Evolutionary conservation across 2,888 invertebrate species (phyloP).

Genomic region (Agrilus biguttatus): DNA sequence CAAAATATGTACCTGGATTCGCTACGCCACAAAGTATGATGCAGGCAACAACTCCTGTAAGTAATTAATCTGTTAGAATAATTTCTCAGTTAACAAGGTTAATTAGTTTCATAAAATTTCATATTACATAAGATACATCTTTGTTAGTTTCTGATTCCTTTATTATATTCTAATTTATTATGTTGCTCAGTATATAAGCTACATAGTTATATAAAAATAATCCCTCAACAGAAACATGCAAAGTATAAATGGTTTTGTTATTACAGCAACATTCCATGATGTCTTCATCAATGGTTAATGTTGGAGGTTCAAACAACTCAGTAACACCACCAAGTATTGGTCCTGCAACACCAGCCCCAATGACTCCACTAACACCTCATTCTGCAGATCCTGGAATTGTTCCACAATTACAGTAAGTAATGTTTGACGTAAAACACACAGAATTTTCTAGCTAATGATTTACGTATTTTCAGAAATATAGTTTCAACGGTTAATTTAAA

Average conservation of each 20-base stretch:
- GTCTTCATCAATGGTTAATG: constrained; percentile 58
- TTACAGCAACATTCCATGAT: constrained; percentile 67
- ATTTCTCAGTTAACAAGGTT: too few relatives aligned
- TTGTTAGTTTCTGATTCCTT: too few relatives aligned
- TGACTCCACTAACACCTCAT: constrained; percentile 82
- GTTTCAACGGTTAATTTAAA: constrained; percentile 95
- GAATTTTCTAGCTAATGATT: background rate
- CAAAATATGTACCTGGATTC: constrained; percentile 61
- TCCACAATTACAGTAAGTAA: constrained; percentile 76
- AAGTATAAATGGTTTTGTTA: constrained; percentile 1
- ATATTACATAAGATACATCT: too few relatives aligned
- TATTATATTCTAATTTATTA: too few relatives aligned
- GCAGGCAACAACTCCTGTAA: constrained; percentile 82
- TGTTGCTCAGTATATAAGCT: too few relatives aligned
- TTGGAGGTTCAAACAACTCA: constrained; percentile 41
- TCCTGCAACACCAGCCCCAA: constrained; percentile 64
- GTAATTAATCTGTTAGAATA: constrained; percentile 13
- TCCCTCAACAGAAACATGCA: background rate
- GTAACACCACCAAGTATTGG: constrained; percentile 49
- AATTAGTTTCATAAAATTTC: too few relatives aligned
- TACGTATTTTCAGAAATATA: constrained; percentile 64
- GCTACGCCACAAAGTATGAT: constrained; percentile 72
- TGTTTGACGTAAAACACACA: background rate
- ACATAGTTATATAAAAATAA: too few relatives aligned
- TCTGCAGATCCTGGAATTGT: constrained; percentile 89